Base-by-base conservation (phyloP, 2,113 vertebrate species). In the Dromiciops gliroides region DNA sequence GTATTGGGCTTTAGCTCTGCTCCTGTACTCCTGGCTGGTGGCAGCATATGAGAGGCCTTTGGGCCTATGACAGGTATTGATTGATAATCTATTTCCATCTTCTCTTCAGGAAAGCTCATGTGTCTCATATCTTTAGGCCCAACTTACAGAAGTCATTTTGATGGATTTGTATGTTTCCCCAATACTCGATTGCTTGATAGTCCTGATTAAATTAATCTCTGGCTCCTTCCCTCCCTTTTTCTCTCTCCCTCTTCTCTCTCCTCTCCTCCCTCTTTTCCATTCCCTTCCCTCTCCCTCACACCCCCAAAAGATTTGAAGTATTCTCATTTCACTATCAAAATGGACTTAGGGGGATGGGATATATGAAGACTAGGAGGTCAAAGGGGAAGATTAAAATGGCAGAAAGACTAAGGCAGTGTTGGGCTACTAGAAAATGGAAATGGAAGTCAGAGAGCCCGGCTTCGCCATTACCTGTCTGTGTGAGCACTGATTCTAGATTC, bases 111-210 rank as follows among this genome's bases (percentile, higher is more conserved):
- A 83, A 83, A 83, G 67, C 67, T 83, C 67, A 44, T 83, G 67
- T 83, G 67, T 83, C 67, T 83, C 44, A 83, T 83, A 83, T 83
- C 67, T 83, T 83, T 83, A 83, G 67, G 67, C 67, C 67, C 67
- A 83, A 83, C 67, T 83, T 83, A 83, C 67, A 83, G 67, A 83
- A 83, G 67, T 83, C 67, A 83, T 83, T 83, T 83, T 83, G 67
- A 83, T 83, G 67, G 67, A 83, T 83, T 83, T 83, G 67, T 83
- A 83, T 83, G 37, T 83, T 83, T 83, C 67, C 67, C 67, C 67
- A 83, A 44, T 83, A 83, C 67, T 83, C 67, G n/a, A 83, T 83
- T 44, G 37, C 19, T 83, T 83, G 67, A 83, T 83, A 44, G 67
- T 23, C 67, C 67, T 83, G 67, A 83, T 83, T 83, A 83, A 83